phyloP scores from a whole-genome alignment of 2,797 vertebrate genomes.

The Erethizon dorsatum region DNA sequence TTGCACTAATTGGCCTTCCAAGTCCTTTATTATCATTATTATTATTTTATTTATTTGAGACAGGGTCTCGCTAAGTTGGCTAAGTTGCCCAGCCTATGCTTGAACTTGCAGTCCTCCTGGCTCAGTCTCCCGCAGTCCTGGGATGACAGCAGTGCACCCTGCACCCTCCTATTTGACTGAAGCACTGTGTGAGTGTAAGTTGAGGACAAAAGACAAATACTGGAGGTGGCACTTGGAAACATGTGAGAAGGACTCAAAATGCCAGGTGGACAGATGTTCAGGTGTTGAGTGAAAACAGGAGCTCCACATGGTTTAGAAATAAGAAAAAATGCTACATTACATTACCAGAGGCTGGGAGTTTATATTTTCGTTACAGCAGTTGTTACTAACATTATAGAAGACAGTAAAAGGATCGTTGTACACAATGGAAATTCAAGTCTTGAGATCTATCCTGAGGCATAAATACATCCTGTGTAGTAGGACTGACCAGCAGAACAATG shows the following conservation, averaged over 20 bases:
- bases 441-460: rapidly evolving
- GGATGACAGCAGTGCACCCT: background rate
- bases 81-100: background rate
- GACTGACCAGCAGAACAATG: rapidly evolving
- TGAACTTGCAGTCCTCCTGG: background rate
- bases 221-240: rapidly evolving
- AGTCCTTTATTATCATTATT: background rate
- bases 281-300: rapidly evolving
- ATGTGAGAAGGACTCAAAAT: background rate
- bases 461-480: rapidly evolving
- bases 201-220: rapidly evolving
- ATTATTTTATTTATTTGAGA: background rate
- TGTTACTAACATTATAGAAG: rapidly evolving
- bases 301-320: background rate
- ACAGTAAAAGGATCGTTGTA: background rate
- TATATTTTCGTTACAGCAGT: rapidly evolving
- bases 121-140: background rate
- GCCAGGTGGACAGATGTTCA: rapidly evolving
- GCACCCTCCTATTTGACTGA: rapidly evolving
- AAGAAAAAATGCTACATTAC: rapidly evolving
- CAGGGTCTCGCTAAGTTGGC: background rate
- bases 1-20: background rate
- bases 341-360: rapidly evolving
- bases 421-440: rapidly evolving
- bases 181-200: rapidly evolving